Evolutionary conservation across 2,113 vertebrate species (phyloP).

Genomic region (Apistogramma diplotaenia): DNA sequence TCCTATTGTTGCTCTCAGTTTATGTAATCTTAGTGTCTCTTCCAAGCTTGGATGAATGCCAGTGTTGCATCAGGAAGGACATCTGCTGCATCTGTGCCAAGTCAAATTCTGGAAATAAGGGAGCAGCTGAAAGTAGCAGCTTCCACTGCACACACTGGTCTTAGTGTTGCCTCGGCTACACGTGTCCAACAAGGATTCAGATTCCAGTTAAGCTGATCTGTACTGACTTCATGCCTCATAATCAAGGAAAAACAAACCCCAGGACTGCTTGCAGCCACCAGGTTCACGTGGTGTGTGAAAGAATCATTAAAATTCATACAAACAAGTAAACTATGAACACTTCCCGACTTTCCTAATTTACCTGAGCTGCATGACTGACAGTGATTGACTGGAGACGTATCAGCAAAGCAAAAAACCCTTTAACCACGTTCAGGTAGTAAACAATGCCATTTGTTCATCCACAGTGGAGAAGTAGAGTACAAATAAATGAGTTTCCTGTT

Average conservation of each 20-base stretch:
- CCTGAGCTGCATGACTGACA: neutral
- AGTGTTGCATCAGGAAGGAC: neutral
- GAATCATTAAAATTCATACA: neutral
- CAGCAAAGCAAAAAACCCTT: neutral
- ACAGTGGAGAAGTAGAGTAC: neutral
- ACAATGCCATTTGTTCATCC: neutral
- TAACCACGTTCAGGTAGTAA: neutral
- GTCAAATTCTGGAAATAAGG: neutral
- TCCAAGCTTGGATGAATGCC: neutral
- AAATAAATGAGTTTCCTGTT: neutral
- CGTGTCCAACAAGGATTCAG: neutral
- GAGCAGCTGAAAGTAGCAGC: neutral
- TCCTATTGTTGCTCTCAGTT: neutral
- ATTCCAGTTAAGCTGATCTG: neutral
- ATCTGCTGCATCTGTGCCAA: neutral
- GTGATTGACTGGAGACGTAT: neutral
- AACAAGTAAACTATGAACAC: neutral
- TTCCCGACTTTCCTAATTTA: neutral
- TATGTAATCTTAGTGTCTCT: neutral
- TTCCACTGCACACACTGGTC: neutral
- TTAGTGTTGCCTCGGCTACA: neutral
- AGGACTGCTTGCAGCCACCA: neutral
- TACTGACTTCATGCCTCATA: neutral
- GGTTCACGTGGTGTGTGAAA: neutral
- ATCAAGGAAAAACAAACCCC: neutral